phyloP scores from a whole-genome alignment of 2,797 vertebrate species.

The Gouania willdenowi region DNA sequence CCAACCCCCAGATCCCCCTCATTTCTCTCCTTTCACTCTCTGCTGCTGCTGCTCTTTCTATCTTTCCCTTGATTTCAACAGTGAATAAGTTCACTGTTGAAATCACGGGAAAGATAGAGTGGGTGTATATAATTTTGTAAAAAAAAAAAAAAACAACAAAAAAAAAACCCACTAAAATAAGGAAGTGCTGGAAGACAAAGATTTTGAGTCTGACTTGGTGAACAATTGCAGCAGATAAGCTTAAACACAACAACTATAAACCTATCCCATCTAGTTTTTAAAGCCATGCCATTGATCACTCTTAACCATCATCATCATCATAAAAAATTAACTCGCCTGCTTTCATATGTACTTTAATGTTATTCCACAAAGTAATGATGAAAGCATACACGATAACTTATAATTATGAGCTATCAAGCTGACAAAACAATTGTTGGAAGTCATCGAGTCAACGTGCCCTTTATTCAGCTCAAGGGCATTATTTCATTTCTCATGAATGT shows the following conservation, averaged over 20 bases:
- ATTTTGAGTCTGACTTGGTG: constrained; percentile 44
- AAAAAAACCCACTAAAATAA: constrained; percentile 24
- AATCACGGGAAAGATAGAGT: constrained; percentile 11
- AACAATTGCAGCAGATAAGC: constrained; percentile 41
- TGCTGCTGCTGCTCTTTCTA: constrained; percentile 20
- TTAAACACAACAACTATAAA: constrained; percentile 51
- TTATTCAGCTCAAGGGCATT: background rate
- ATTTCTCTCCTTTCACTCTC: constrained; percentile 28
- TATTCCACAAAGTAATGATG: too few species aligned
- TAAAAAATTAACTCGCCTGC: too few species aligned
- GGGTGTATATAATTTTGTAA: constrained; percentile 25
- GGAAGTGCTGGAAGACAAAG: constrained; percentile 28
- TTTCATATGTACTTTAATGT: constrained; percentile 12
- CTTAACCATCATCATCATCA: too few species aligned
- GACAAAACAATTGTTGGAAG: constrained; percentile 16
- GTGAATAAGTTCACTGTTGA: constrained; percentile 33
- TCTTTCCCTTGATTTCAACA: constrained; percentile 27
- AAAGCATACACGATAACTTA: constrained; percentile 21
- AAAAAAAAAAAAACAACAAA: too few species aligned
- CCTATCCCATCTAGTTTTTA: too few species aligned
- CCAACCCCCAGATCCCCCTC: constrained; percentile 11
- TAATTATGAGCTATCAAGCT: background rate
- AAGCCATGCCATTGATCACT: too few species aligned
- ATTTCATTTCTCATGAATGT: background rate
- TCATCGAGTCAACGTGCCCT: constrained; percentile 5